These are phyloP conservation scores for Cephus pygmeus DNA, from an alignment of 2,888 invertebrate species.

Conservation along the genomic window DNA sequence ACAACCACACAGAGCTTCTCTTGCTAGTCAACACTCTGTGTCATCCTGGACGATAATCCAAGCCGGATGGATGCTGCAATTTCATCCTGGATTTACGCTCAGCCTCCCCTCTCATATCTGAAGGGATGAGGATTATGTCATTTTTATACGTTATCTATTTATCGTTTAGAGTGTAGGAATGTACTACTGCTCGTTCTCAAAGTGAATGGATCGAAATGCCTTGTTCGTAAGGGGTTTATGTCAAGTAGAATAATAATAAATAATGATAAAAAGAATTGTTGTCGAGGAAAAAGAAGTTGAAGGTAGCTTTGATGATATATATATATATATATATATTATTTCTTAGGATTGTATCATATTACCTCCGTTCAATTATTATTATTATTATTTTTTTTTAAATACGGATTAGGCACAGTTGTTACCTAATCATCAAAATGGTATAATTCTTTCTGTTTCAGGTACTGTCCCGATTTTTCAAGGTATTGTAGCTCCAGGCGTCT, in stretches of 20 bases:
- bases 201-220: no score
- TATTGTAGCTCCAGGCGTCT: conserved; percentile 13
- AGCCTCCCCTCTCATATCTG: background rate
- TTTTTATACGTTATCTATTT: no score
- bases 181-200: no score
- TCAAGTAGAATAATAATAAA: background rate
- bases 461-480: conserved; percentile 20
- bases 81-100: background rate
- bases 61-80: background rate
- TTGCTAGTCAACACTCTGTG: background rate
- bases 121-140: no score
- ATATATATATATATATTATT: background rate
- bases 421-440: background rate
- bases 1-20: background rate
- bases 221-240: background rate
- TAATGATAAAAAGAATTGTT: background rate
- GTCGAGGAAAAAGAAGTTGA: background rate
- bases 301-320: background rate
- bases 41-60: background rate
- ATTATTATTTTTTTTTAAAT: background rate
- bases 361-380: background rate
- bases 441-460: conserved; percentile 16
- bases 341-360: background rate
- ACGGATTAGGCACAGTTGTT: background rate
- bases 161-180: no score